These are phyloP conservation scores for Cladopsammia gracilis DNA, from an alignment of 64 coral and sea anemone genomes.

Conservation along the genomic window DNA sequence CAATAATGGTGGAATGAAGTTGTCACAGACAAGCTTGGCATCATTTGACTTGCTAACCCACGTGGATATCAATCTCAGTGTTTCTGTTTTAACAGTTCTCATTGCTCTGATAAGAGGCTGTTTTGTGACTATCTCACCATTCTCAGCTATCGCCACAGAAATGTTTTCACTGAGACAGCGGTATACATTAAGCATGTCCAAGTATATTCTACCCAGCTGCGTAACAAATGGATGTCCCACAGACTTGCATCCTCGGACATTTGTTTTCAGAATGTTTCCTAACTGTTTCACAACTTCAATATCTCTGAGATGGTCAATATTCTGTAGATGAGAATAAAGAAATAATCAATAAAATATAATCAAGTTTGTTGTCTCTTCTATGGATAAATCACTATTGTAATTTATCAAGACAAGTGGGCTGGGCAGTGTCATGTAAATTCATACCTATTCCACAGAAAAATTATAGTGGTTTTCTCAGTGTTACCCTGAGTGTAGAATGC, in stretches of 20 bases:
- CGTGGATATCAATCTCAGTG: conserved; percentile 91
- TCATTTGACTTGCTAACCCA: conserved; percentile 98
- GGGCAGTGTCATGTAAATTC: too few relatives aligned
- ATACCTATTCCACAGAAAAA: too few relatives aligned
- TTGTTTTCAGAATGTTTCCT: conserved; percentile 99
- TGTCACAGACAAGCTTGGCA: conserved; percentile 98
- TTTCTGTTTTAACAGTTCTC: conserved; percentile 98
- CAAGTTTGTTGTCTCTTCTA: too few relatives aligned
- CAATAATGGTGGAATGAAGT: conserved; percentile 98
- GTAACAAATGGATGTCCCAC: conserved; percentile 99
- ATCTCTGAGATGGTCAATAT: conserved; percentile 95
- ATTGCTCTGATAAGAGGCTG: conserved; percentile 95
- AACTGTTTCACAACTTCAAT: conserved; percentile 98
- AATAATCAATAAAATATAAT: not conserved
- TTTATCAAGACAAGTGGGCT: too few relatives aligned
- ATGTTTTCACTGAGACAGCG: conserved; percentile 99
- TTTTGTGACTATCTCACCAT: conserved; percentile 95
- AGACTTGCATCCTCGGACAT: conserved; percentile 97
- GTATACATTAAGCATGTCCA: conserved; percentile 99
- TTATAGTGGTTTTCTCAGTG: too few relatives aligned
- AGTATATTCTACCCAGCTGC: conserved; percentile 96
- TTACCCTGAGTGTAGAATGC: too few relatives aligned
- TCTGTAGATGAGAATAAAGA: conserved; percentile 59
- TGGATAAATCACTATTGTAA: too few relatives aligned
- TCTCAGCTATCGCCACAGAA: conserved; percentile 88